Base-by-base conservation (phyloP, 2,888 invertebrate genomes). In the Philereme transversata region DNA sequence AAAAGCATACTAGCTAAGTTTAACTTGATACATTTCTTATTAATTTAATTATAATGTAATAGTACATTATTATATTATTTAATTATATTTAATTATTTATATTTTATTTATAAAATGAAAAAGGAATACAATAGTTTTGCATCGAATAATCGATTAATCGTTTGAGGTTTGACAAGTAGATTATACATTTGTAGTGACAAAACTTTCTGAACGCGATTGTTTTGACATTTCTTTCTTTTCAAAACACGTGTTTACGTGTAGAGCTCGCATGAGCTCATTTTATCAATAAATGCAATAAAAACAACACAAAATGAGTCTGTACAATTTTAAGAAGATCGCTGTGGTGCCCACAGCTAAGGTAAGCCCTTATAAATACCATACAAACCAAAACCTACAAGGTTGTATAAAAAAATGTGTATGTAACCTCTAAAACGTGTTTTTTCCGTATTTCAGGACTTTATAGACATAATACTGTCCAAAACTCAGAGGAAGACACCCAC, bases 401-500 rank as follows among this genome's bases (percentile, higher is more conserved):
- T 56, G 52, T 49, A 52, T n/a, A 51, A 9, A 35, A n/a, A 9
- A 57, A 36, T 51, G 7, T 9, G 4, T 45, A 22, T 45, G 60
- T 81, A 84, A 85, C 83, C 82, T 82, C 49, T 61, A 75, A 71
- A 60, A 53, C 61, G 50, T 35, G 33, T 62, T 49, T 68, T 72
- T 67, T 65, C 64, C 70, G 69, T 68, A 67, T 81, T 94, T 70
- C 88, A 98, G 96, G 99, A 99, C 87, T 99, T 99, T 80, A 96
- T 99, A 79, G 99, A 99, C 91, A 98, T 99, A 79, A 98, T 98
- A 77, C 90, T 99, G 87, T 99, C 99, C 59, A 99, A 99, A 93
- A 99, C 99, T 60, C 99, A 99, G 93, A 94, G 99, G 47, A 99
- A 99, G 90, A 99, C 99, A 5, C 99, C 99, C 0, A 99, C 99